Evolutionary conservation across 1,140 invertebrate species (phyloP).

Genomic region (Meloidogyne chitwoodi): DNA sequence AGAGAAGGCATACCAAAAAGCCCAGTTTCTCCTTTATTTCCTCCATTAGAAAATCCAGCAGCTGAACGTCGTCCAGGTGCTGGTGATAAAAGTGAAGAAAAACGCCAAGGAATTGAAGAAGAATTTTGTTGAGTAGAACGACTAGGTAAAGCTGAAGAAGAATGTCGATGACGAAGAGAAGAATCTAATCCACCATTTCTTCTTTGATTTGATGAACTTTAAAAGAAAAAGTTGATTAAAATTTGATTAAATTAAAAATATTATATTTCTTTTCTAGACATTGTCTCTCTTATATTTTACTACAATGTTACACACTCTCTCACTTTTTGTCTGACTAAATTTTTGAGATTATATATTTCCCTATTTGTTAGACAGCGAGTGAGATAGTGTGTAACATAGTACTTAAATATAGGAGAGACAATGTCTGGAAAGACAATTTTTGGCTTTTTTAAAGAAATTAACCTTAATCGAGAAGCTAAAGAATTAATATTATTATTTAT

Average conservation of each 20-base stretch:
- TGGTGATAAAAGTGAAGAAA: constrained; percentile 39
- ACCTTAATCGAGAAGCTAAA: constrained; percentile 12
- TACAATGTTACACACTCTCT: no score
- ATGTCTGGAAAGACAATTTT: neutral
- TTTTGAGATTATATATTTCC: no score
- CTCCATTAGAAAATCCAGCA: constrained; percentile 15
- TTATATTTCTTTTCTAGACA: no score
- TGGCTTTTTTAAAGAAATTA: neutral
- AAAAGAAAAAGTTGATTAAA: neutral
- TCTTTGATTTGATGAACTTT: neutral
- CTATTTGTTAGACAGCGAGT: no score
- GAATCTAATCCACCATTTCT: constrained; percentile 23
- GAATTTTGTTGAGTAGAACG: constrained; percentile 15
- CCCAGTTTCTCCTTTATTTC: neutral
- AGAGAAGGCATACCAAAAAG: constrained; percentile 14
- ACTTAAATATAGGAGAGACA: no score
- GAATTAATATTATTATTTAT: constrained; percentile 7
- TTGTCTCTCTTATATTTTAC: neutral
- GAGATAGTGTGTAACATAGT: no score
- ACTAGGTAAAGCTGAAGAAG: constrained; percentile 13
- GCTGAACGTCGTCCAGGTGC: constrained; percentile 40
- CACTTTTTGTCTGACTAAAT: no score
- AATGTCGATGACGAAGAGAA: constrained; percentile 32
- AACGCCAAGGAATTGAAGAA: constrained; percentile 35
- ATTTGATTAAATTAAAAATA: neutral